A percentile compares a stretch with the other conserved stretches of the same genome.
Conservation (phyloP, 2,113 vertebrate genomes). For the Myrmecobius fasciatus region DNA sequence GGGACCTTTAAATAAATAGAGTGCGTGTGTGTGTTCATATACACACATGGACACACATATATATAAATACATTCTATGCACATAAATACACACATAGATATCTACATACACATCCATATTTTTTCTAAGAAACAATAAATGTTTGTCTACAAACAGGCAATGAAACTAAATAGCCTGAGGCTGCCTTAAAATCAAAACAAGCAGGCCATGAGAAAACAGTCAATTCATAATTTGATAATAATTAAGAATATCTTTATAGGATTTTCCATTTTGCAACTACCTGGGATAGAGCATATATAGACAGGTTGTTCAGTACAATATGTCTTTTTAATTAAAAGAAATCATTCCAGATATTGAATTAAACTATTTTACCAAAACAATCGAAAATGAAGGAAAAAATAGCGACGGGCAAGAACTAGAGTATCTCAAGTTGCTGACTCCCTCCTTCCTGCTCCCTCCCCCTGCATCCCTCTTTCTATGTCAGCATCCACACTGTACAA, state of each 20-base stretch:
- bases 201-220: neutral
- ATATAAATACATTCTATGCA: neutral
- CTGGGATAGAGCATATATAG: neutral
- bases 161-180: neutral
- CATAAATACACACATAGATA: neutral
- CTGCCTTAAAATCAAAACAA: neutral
- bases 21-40: too few species aligned
- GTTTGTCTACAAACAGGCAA: neutral
- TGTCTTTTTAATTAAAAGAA: neutral
- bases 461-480: too few species aligned
- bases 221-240: neutral
- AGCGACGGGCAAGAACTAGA: neutral
- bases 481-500: neutral
- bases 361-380: neutral
- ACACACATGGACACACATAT: neutral
- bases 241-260: neutral
- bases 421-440: rapidly evolving
- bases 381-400: too few species aligned
- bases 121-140: neutral
- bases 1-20: too few species aligned
- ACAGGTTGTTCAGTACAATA: neutral
- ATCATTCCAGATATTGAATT: neutral
- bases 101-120: neutral
- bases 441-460: neutral
- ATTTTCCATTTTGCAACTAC: neutral